A percentile compares a stretch with the other conserved stretches of the same genome.
Evolutionary conservation across 2,888 invertebrate species (phyloP).

Genomic region (Opisthograptis luteolata): DNA sequence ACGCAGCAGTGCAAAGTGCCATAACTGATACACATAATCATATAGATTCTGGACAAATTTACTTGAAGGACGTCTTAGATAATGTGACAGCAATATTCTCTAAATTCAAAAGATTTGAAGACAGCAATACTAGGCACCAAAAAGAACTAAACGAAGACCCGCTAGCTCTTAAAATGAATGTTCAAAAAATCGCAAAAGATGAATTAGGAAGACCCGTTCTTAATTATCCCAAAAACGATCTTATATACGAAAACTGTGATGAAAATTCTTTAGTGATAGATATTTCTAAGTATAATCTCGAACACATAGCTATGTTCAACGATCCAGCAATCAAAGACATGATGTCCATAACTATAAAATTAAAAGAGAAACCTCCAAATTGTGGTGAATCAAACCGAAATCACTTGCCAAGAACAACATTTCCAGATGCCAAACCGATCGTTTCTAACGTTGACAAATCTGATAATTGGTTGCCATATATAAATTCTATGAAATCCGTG

Average conservation of each 20-base stretch:
- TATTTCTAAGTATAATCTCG: slow-evolving; percentile 62
- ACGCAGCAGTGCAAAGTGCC: slow-evolving; percentile 9
- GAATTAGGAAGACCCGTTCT: slow-evolving; percentile 42
- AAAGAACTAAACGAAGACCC: slow-evolving; percentile 26
- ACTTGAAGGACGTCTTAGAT: slow-evolving; percentile 62
- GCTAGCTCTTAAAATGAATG: slow-evolving; percentile 29
- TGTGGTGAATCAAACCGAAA: slow-evolving; percentile 43
- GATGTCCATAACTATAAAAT: slow-evolving; percentile 57
- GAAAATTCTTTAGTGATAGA: slow-evolving; percentile 60
- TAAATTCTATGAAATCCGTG: slow-evolving; percentile 21
- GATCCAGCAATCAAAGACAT: slow-evolving; percentile 48
- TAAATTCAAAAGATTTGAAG: slow-evolving; percentile 42
- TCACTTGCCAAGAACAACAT: slow-evolving; percentile 51
- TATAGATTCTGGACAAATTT: slow-evolving; percentile 55
- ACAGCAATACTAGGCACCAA: slow-evolving; percentile 19
- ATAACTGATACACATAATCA: slow-evolving; percentile 27
- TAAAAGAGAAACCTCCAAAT: slow-evolving; percentile 53
- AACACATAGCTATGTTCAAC: slow-evolving; percentile 57
- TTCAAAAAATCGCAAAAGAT: slow-evolving; percentile 37
- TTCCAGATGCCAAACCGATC: slow-evolving; percentile 40
- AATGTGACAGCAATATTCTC: slow-evolving; percentile 64
- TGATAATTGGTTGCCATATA: slow-evolving; percentile 40
- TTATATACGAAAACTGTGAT: slow-evolving; percentile 46
- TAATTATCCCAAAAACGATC: slow-evolving; percentile 40
- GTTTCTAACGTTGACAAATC: slow-evolving; percentile 28